A percentile compares a stretch with the other conserved stretches of the same genome.
Evolutionary conservation across 2,113 vertebrate genomes (phyloP).

Genomic region (Malaclemys terrapin): DNA sequence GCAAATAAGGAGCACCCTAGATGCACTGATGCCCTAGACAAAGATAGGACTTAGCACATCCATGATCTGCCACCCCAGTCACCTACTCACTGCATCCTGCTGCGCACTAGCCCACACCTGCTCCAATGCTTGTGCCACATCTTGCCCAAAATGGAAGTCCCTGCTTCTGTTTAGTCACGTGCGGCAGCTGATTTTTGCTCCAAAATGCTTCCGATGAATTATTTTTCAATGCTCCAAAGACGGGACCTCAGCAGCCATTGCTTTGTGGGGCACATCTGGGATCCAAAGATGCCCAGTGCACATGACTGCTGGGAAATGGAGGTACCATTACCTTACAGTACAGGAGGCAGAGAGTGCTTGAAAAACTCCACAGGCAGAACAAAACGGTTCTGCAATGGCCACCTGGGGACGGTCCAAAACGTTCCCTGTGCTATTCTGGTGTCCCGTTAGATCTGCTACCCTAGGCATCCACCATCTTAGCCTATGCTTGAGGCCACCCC

Average conservation of each 20-base stretch:
- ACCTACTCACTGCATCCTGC: not conserved
- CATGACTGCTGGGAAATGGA: not conserved
- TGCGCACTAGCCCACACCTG: not conserved
- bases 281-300: not conserved
- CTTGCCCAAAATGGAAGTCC: not conserved
- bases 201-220: not conserved
- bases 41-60: not conserved
- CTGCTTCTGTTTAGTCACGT: not conserved
- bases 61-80: not conserved
- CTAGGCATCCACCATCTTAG: not conserved
- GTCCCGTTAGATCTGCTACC: not conserved
- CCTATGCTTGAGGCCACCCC: not conserved
- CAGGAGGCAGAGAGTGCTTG: not conserved
- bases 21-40: not conserved
- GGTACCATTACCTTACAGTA: not conserved
- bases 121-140: not conserved
- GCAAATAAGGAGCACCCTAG: not conserved
- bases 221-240: not conserved
- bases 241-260: not conserved
- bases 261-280: accelerated
- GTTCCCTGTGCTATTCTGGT: conserved; percentile 3
- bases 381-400: not conserved
- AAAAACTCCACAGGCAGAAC: not conserved
- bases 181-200: not conserved
- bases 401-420: not conserved